A percentile compares a stretch with the other conserved stretches of the same genome.
Evolutionary conservation across 2,797 vertebrate species (phyloP).

Genomic region (Sandelia bainsii): DNA sequence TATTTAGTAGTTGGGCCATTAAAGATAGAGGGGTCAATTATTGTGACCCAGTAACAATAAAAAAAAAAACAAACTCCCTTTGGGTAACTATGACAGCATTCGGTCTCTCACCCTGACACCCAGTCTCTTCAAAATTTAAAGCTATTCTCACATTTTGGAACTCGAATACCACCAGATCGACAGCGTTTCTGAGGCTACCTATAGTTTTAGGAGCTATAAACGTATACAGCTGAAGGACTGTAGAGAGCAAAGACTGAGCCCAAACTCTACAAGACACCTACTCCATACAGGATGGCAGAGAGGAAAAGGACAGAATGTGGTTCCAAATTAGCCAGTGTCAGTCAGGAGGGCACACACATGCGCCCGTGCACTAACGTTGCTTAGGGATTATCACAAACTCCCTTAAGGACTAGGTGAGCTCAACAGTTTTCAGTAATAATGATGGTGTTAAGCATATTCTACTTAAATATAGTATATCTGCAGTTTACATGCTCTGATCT

Average conservation of each 20-base stretch:
- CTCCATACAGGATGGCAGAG: constrained; percentile 24
- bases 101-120: neutral
- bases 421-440: too few relatives aligned
- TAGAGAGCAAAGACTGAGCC: neutral
- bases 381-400: constrained; percentile 29
- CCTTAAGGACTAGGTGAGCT: too few relatives aligned
- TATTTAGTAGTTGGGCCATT: constrained; percentile 24
- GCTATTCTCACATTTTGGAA: neutral
- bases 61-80: neutral
- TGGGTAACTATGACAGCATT: neutral
- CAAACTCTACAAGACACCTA: constrained; percentile 9
- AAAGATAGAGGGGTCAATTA: constrained; percentile 24
- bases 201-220: constrained; percentile 5
- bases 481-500: neutral
- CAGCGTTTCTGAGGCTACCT: too few relatives aligned
- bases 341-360: constrained; percentile 11
- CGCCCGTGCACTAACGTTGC: neutral
- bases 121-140: neutral
- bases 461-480: neutral
- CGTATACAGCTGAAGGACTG: constrained; percentile 16
- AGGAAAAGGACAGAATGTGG: neutral
- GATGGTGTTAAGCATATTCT: neutral
- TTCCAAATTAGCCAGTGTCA: constrained; percentile 40
- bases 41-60: constrained; percentile 5
- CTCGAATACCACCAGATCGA: neutral